Evolutionary conservation across 2,113 vertebrate species (phyloP).

Genomic region (Melanerpes aurifrons): DNA sequence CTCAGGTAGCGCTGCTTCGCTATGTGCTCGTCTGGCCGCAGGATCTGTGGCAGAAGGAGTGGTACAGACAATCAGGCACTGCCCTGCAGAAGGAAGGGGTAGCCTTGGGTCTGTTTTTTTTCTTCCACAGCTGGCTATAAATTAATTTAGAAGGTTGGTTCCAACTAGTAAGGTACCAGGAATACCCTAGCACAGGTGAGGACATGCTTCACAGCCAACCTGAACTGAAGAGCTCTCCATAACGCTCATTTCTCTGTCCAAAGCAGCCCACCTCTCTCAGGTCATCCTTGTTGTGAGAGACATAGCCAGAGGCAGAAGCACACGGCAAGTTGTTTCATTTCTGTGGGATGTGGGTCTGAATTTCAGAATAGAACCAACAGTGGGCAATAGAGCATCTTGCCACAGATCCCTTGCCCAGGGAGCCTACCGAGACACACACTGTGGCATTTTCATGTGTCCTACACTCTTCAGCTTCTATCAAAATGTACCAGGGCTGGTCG

Average conservation of each 20-base stretch:
- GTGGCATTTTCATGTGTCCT: not conserved
- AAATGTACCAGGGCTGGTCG: not conserved
- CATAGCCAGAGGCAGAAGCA: not conserved
- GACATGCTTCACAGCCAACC: not conserved
- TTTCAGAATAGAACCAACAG: not conserved
- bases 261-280: not conserved
- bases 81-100: conserved; percentile 23
- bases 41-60: conserved; percentile 80
- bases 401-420: not conserved
- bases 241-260: not conserved
- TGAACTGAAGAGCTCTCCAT: not conserved
- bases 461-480: not conserved
- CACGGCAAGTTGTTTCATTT: not conserved
- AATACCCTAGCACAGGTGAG: not conserved
- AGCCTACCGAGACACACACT: not conserved
- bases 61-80: conserved; percentile 24
- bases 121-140: conserved; percentile 64
- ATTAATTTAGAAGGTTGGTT: conserved; percentile 47
- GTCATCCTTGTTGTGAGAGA: not conserved
- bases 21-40: conserved; percentile 91
- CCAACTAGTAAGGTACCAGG: not conserved
- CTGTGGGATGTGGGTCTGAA: not conserved
- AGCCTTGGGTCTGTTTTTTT: conserved; percentile 57
- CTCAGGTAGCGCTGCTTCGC: conserved; percentile 95
- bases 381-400: not conserved